Percentiles rank a stretch among this genome's conserved stretches.
These are phyloP conservation scores for Eolophus roseicapilla DNA, from an alignment of 2,113 vertebrate genomes.

Conservation along the genomic window DNA sequence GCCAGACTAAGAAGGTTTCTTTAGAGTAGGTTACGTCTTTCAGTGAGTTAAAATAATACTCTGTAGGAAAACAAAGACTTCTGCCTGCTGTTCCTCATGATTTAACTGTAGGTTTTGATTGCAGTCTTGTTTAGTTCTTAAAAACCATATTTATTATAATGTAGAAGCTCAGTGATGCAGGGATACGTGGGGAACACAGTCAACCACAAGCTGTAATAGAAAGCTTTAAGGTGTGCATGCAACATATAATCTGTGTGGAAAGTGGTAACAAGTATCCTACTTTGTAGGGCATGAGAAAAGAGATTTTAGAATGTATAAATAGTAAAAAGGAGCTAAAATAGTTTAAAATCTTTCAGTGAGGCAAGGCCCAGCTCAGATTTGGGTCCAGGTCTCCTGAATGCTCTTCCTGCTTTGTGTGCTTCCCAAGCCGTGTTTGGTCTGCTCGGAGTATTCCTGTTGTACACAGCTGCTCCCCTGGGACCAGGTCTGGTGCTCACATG, in stretches of 20 bases:
- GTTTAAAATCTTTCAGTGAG: not conserved
- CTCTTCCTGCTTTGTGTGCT: not conserved
- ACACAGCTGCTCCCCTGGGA: not conserved
- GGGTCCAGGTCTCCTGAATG: not conserved
- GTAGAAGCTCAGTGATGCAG: not conserved
- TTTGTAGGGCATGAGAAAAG: not conserved
- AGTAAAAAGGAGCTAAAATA: not conserved
- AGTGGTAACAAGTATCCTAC: not conserved
- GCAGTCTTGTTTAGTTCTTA: not conserved
- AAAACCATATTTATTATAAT: not conserved
- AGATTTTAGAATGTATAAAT: not conserved
- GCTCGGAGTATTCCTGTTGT: not conserved
- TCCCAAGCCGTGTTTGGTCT: not conserved
- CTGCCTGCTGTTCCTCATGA: not conserved
- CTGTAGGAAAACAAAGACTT: not conserved
- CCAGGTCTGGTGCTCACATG: not conserved
- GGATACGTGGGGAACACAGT: not conserved
- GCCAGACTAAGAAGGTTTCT: constrained; percentile 4
- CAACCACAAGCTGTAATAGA: not conserved
- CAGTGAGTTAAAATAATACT: not conserved
- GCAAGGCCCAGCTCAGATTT: not conserved
- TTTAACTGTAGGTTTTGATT: not conserved
- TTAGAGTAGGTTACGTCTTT: not conserved
- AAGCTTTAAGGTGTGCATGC: not conserved
- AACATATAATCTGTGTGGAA: not conserved